Percentiles rank a stretch among this genome's conserved stretches.
Conservation (phyloP, 2,797 vertebrate genomes). For the Mormyrus proboscirostris region DNA sequence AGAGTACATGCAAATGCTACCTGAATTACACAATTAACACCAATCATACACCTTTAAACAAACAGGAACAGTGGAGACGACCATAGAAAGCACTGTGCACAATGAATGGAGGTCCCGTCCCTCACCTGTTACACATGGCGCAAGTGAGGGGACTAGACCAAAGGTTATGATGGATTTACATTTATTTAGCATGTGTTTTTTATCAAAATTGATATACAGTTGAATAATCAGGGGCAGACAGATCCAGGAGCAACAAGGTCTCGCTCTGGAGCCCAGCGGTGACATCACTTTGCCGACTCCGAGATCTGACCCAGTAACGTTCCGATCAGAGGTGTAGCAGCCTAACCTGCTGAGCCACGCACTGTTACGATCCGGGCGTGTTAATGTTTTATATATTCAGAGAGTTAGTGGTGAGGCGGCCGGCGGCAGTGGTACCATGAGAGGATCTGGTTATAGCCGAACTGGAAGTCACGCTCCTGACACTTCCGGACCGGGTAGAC, state of each 20-base stretch:
- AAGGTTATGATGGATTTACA: slow-evolving; percentile 30
- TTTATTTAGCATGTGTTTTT: slow-evolving; percentile 21
- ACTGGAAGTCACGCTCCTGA: slow-evolving; percentile 89
- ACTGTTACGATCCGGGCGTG: not conserved
- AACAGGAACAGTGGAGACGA: not conserved
- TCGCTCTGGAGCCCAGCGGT: not conserved
- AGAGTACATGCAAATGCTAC: not conserved
- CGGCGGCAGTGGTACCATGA: slow-evolving; percentile 71
- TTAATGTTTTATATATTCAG: slow-evolving; percentile 23
- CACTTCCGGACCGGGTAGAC: slow-evolving; percentile 73
- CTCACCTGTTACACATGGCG: slow-evolving; percentile 31
- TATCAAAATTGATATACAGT: not conserved
- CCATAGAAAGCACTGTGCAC: not conserved
- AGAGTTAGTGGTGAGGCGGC: slow-evolving; percentile 15
- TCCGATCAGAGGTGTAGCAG: not conserved
- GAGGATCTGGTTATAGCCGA: slow-evolving; percentile 95
- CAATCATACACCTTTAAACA: not conserved
- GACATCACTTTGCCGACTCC: not conserved
- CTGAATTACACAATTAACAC: not conserved
- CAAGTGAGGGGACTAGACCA: slow-evolving; percentile 33
- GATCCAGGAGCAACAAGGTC: not conserved
- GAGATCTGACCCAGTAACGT: not conserved
- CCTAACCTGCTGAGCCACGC: not conserved
- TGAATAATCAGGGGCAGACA: not conserved
- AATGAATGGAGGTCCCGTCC: slow-evolving; percentile 10